These are phyloP conservation scores for Mythimna vitellina DNA, from an alignment of 2,888 invertebrate genomes.

Conservation along the genomic window DNA sequence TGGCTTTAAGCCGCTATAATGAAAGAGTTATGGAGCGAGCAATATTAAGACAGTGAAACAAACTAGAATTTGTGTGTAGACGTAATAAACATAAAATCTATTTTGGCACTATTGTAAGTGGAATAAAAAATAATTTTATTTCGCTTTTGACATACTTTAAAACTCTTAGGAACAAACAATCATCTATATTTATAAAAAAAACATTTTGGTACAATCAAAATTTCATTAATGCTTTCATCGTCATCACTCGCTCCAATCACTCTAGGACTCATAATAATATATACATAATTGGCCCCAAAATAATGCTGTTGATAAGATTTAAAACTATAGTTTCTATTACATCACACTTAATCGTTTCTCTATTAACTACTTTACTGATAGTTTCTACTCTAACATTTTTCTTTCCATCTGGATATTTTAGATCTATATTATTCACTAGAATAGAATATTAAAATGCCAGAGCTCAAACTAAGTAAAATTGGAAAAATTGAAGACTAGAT, in stretches of 20 bases:
- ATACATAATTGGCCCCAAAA: slow-evolving; percentile 85
- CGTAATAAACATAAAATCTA: background rate
- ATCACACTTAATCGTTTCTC: slow-evolving; percentile 64
- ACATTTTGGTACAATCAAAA: background rate
- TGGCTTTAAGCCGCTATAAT: slow-evolving; percentile 79
- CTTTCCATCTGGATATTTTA: slow-evolving; percentile 26
- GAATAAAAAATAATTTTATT: background rate
- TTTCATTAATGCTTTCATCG: background rate
- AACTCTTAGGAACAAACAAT: background rate
- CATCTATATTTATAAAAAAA: background rate
- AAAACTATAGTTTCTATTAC: slow-evolving; percentile 57
- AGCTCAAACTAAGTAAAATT: slow-evolving; percentile 30
- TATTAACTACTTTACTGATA: slow-evolving; percentile 42
- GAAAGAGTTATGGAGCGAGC: slow-evolving; percentile 33
- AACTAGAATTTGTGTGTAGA: background rate
- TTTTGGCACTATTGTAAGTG: slow-evolving; percentile 22
- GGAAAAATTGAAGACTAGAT: slow-evolving; percentile 24
- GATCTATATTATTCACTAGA: slow-evolving; percentile 12
- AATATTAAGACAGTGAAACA: background rate
- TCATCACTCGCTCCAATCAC: slow-evolving; percentile 66
- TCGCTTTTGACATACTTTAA: background rate
- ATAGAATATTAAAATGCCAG: slow-evolving; percentile 33
- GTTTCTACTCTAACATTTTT: slow-evolving; percentile 24
- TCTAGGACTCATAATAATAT: slow-evolving; percentile 77
- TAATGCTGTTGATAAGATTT: slow-evolving; percentile 68